Percentiles rank a stretch among this genome's conserved stretches.
phyloP scores from a whole-genome alignment of 1,140 invertebrate species.

The Heliothis subflexa region DNA sequence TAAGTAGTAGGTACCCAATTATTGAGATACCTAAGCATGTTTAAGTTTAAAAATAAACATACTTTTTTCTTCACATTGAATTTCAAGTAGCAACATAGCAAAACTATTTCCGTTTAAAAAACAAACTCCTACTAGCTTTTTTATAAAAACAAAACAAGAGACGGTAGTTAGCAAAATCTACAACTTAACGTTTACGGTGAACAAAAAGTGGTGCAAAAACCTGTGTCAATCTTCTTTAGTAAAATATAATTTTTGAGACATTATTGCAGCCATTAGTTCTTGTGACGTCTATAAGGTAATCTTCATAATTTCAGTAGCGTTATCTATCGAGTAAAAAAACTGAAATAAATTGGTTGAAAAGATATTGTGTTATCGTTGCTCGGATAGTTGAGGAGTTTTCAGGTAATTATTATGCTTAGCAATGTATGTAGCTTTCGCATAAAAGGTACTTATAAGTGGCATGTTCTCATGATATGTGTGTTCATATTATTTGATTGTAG shows the following conservation, averaged over 20 bases:
- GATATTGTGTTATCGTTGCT: background rate
- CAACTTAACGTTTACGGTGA: background rate
- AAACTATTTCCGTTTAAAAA: background rate
- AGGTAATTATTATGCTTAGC: no score
- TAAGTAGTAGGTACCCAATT: no score
- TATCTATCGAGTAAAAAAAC: constrained; percentile 2
- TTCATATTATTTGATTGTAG: no score
- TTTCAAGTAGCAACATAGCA: no score
- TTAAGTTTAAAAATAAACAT: no score
- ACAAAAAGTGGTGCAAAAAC: constrained; percentile 1
- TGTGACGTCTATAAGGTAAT: constrained; percentile 29
- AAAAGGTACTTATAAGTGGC: no score
- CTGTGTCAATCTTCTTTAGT: background rate
- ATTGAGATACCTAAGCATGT: no score
- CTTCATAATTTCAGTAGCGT: constrained; percentile 14
- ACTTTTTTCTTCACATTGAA: no score
- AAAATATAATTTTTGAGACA: constrained; percentile 35
- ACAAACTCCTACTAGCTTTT: background rate
- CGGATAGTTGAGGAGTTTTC: no score
- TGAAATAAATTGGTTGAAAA: background rate
- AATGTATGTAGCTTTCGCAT: no score
- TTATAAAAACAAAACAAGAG: background rate
- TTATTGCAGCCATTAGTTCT: constrained; percentile 25
- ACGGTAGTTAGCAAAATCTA: constrained; percentile 13
- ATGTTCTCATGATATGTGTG: no score